Evolutionary conservation across 2,797 vertebrate genomes (phyloP).

Genomic region (Rhynchonycteris naso): DNA sequence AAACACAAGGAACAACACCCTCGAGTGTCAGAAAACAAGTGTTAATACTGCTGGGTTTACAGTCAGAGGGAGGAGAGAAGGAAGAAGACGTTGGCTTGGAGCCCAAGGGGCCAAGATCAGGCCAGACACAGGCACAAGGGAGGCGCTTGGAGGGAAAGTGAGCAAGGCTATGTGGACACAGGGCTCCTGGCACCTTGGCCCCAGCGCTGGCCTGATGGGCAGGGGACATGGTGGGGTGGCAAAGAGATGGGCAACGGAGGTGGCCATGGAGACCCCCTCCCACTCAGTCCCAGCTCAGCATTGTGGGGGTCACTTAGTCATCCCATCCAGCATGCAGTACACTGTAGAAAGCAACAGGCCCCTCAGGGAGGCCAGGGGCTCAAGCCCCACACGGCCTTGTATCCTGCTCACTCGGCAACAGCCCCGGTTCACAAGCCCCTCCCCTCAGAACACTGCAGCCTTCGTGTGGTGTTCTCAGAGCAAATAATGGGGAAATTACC

Average conservation of each 20-base stretch:
- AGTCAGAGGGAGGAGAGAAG: neutral
- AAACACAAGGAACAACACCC: neutral
- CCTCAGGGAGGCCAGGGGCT: neutral
- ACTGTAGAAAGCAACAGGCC: neutral
- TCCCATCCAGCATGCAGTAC: neutral
- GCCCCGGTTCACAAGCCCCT: neutral
- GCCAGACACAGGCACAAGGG: neutral
- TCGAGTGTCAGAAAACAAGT: neutral
- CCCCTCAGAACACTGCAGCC: neutral
- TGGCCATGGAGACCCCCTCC: neutral
- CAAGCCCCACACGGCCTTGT: neutral
- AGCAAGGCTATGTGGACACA: fast-evolving
- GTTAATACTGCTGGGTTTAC: neutral
- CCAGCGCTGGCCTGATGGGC: neutral
- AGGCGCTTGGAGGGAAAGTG: neutral
- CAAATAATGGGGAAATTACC: neutral
- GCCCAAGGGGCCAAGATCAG: neutral
- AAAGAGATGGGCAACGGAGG: neutral
- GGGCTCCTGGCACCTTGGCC: neutral
- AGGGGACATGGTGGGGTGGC: neutral
- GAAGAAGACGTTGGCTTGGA: neutral
- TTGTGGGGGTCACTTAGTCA: neutral
- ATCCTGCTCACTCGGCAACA: neutral
- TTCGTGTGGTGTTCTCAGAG: neutral
- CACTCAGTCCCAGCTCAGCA: neutral